Evolutionary conservation across 2,113 vertebrate species (phyloP), one percentile per base, ranked within the genome.

Genomic region (Lanius ludovicianus): DNA sequence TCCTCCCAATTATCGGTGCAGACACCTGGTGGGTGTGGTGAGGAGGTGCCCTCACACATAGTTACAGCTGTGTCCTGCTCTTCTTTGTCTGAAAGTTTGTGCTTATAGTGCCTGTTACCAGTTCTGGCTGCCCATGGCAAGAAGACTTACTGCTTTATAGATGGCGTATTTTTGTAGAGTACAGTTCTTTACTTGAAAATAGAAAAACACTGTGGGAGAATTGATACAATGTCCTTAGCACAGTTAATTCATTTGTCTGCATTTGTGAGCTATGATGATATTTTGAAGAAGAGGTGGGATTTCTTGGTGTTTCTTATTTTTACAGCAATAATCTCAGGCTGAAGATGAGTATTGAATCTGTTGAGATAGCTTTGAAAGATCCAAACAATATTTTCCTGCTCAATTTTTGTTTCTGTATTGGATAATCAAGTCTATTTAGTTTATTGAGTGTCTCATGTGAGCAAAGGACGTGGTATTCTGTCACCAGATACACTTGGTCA

Each of bases 1-100:
- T 35, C 16, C 42, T 55, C 28, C 50, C 11, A 14, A 0, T 4
- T 4, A 3, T 5, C 2, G 0, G 1, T 46, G 20, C 13, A 62
- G 44, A 15, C 2, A 2, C 6, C 10, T 1, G 3, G 16, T 35
- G 22, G 15, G 53, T 59, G 25, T 31, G 31, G 28, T 41, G 20
- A n/a, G 24, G 25, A 41, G 27, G n/a, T 73, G 12, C 24, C 17
- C 27, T 75, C 18, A 28, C 28, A 33, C 10, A 1, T 0, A 55
- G 35, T 24, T 19, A 25, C 62, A 49, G 37, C 33, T 53, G 23
- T 53, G 19, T 62, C 18, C n/a, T 59, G 6, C 31, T 60, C 3
- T 7, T 57, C 14, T 87, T 47, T 39, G 4, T 50, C 41, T 76
- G n/a, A 31, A 77, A 71, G 18, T 52, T 14, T 28, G 31, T 0